These are phyloP conservation scores for Myripristis jacobus DNA, from an alignment of 2,797 vertebrate species.

Conservation along the genomic window DNA sequence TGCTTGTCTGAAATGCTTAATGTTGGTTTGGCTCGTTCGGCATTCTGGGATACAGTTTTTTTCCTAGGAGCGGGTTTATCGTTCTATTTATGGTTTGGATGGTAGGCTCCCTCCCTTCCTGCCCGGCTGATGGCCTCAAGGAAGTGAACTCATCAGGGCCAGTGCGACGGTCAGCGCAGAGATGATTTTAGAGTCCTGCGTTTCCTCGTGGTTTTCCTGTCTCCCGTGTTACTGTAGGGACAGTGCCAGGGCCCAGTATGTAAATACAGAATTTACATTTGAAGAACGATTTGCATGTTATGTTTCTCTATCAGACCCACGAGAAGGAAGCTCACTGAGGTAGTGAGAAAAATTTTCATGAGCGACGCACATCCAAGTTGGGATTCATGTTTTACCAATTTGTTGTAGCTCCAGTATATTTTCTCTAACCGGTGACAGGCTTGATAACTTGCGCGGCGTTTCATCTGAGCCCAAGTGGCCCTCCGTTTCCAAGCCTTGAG, in stretches of 20 bases:
- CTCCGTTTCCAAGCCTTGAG: neutral
- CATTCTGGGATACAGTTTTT: slow-evolving; percentile 1
- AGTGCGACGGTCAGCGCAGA: slow-evolving; percentile 20
- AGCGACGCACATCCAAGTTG: slow-evolving; percentile 1
- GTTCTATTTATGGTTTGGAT: slow-evolving; percentile 72
- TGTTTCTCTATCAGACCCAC: slow-evolving; percentile 34
- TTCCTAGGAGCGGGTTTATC: slow-evolving; percentile 46
- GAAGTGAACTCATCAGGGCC: slow-evolving; percentile 70
- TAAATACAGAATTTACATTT: slow-evolving; percentile 68
- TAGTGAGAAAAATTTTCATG: slow-evolving; percentile 33
- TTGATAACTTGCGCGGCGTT: neutral
- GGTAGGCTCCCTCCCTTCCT: slow-evolving; percentile 77
- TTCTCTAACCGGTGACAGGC: neutral
- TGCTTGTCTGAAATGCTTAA: slow-evolving; percentile 30
- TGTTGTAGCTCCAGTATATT: no score
- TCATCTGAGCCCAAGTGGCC: neutral
- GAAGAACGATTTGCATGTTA: slow-evolving; percentile 43
- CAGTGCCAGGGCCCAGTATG: slow-evolving; percentile 39
- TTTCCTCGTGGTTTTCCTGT: slow-evolving; percentile 15
- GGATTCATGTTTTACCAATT: neutral
- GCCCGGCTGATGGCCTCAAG: slow-evolving; percentile 57
- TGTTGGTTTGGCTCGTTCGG: neutral
- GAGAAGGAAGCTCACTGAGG: slow-evolving; percentile 25
- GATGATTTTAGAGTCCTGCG: slow-evolving; percentile 4
- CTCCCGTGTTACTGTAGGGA: neutral